These are phyloP conservation scores for Orestias chungarensis DNA, from an alignment of 2,797 vertebrate genomes.

Conservation along the genomic window DNA sequence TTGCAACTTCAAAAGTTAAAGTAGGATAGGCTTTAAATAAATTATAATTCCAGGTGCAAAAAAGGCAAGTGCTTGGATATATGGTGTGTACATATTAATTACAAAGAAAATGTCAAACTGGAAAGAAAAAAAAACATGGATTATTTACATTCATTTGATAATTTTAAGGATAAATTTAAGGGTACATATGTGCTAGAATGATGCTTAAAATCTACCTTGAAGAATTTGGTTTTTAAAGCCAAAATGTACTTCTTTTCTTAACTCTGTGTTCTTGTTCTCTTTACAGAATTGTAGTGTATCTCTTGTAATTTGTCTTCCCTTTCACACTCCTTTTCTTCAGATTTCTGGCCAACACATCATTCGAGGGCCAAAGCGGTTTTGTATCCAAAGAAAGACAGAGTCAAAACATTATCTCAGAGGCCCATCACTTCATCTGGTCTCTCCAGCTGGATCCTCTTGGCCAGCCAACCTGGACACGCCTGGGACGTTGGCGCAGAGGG, in stretches of 20 bases:
- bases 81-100: not conserved
- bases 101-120: not conserved
- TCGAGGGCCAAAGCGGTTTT: conserved; percentile 91
- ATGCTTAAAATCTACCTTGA: not conserved
- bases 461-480: conserved; percentile 94
- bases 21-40: no score
- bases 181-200: not conserved
- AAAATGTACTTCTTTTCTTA: not conserved
- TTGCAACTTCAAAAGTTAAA: no score
- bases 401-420: conserved; percentile 87
- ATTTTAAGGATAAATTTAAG: not conserved
- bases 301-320: not conserved
- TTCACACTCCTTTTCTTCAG: conserved; percentile 64
- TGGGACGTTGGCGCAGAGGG: conserved; percentile 92
- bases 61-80: not conserved
- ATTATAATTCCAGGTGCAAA: not conserved
- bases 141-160: not conserved
- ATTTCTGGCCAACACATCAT: conserved; percentile 93
- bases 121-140: not conserved
- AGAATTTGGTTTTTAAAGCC: not conserved
- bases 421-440: conserved; percentile 97
- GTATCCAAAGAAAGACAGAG: conserved; percentile 82
- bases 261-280: not conserved
- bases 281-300: not conserved
- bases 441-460: conserved; percentile 95